A percentile compares a stretch with the other conserved stretches of the same genome.
These are phyloP conservation scores for Micrasema longulum DNA, from an alignment of 1,140 invertebrate genomes.

Conservation along the genomic window DNA sequence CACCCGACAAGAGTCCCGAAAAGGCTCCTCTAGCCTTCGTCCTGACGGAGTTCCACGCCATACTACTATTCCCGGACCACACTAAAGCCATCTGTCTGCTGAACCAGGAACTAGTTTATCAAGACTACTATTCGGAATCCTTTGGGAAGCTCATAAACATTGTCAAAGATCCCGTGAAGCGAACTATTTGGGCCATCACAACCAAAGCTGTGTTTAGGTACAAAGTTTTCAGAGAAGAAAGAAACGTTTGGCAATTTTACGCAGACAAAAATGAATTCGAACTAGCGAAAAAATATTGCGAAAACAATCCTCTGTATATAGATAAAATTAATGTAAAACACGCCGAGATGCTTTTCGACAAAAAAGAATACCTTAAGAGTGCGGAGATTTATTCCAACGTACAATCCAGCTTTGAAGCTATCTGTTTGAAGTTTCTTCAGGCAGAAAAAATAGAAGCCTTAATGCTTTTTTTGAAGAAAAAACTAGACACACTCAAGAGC, in stretches of 20 bases:
- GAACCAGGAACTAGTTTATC: conserved; percentile 89
- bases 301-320: conserved; percentile 80
- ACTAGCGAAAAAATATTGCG: conserved; percentile 84
- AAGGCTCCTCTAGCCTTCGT: conserved; percentile 80
- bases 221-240: conserved; percentile 85
- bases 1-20: conserved; percentile 55
- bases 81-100: conserved; percentile 88
- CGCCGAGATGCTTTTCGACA: conserved; percentile 87
- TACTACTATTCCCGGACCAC: conserved; percentile 86
- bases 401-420: conserved; percentile 92
- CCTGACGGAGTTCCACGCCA: conserved; percentile 90
- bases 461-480: conserved; percentile 85
- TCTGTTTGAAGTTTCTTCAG: conserved; percentile 93
- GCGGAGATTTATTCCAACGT: conserved; percentile 91
- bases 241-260: conserved; percentile 92
- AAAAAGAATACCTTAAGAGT: conserved; percentile 85
- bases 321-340: conserved; percentile 90
- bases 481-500: conserved; percentile 68
- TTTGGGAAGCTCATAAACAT: conserved; percentile 86
- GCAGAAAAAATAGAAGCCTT: conserved; percentile 85
- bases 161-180: conserved; percentile 83
- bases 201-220: conserved; percentile 88
- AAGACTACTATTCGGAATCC: conserved; percentile 85
- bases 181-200: conserved; percentile 89
- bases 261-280: conserved; percentile 89